Evolutionary conservation across 2,888 invertebrate species (phyloP).

Genomic region (Calameuta pallipes): DNA sequence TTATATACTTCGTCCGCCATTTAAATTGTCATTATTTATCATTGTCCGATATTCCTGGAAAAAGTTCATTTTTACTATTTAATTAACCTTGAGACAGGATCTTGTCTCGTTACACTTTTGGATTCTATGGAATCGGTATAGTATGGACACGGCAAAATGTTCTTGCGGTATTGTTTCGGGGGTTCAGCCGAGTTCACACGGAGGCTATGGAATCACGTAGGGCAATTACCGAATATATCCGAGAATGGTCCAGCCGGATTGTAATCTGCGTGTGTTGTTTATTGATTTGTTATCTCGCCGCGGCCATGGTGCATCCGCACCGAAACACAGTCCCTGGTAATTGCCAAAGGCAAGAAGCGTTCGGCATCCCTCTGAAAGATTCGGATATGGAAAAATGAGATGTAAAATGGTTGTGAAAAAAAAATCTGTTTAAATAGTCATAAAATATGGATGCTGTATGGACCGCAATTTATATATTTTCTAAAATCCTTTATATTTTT

Average conservation of each 20-base stretch:
- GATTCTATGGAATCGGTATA: neutral
- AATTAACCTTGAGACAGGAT: neutral
- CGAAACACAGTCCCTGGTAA: slow-evolving; percentile 56
- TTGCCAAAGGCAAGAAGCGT: slow-evolving; percentile 38
- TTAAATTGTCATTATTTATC: neutral
- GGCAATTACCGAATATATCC: slow-evolving; percentile 59
- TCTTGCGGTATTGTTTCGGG: neutral
- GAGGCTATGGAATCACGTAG: slow-evolving; percentile 50
- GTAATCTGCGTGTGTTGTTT: slow-evolving; percentile 65
- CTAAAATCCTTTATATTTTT: neutral
- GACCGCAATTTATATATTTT: neutral
- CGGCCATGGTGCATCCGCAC: slow-evolving; percentile 6
- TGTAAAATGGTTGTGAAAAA: neutral
- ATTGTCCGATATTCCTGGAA: neutral
- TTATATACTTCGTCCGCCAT: neutral
- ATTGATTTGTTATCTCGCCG: slow-evolving; percentile 61
- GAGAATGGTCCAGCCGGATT: slow-evolving; percentile 57
- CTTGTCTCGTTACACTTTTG: neutral
- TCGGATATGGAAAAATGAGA: neutral
- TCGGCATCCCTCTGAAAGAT: neutral
- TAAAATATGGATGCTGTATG: neutral
- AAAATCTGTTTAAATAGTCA: neutral
- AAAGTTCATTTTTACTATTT: neutral
- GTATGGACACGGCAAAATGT: neutral
- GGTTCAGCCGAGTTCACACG: slow-evolving; percentile 1